Conservation (phyloP, 2,797 vertebrate species). For the Platalea minor region DNA sequence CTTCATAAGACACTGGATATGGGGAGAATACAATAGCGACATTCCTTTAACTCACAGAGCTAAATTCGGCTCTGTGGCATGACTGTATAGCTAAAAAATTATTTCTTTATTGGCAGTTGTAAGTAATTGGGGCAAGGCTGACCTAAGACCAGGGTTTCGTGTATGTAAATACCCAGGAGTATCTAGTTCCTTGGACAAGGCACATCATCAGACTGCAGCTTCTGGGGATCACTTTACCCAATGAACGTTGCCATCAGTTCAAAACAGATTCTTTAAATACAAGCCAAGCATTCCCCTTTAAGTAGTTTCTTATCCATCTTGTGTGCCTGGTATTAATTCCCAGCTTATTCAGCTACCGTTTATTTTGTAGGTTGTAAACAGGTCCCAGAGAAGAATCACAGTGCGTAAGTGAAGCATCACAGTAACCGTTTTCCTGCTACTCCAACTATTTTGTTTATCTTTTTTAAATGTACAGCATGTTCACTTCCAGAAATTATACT, state of each 20-base stretch:
- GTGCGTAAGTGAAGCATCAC: not conserved
- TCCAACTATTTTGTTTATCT: not conserved
- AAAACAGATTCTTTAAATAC: not conserved
- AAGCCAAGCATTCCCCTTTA: not conserved
- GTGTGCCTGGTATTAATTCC: not conserved
- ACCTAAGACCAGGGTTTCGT: not conserved
- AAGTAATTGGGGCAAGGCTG: not conserved
- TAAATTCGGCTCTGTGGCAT: not conserved
- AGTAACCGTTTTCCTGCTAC: not conserved
- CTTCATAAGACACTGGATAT: not conserved
- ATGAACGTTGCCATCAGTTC: not conserved
- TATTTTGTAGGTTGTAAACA: not conserved
- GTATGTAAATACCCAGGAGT: not conserved
- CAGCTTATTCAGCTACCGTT: not conserved
- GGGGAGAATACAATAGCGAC: not conserved
- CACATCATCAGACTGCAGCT: not conserved
- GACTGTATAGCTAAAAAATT: not conserved
- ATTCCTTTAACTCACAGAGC: not conserved
- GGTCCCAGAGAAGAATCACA: not conserved
- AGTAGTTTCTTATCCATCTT: not conserved
- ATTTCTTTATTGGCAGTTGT: not conserved
- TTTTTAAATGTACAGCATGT: not conserved
- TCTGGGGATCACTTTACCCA: not conserved
- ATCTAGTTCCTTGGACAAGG: not conserved
- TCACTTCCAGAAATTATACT: not conserved